phyloP scores from a whole-genome alignment of 2,113 vertebrate species.

The Argyrosomus japonicus region DNA sequence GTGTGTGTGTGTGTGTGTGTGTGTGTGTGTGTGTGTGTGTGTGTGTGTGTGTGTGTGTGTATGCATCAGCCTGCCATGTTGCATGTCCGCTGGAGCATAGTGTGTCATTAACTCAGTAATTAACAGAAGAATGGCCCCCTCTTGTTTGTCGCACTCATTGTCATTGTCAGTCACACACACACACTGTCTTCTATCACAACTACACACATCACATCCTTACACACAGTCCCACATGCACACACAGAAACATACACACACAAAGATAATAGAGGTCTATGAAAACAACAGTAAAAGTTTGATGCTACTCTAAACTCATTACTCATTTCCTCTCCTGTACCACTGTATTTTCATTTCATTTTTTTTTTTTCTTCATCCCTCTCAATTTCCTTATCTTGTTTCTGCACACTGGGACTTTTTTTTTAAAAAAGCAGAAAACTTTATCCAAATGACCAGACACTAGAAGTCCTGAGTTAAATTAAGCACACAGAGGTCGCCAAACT shows the following conservation, averaged over 20 bases:
- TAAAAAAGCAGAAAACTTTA: slow-evolving; percentile 17
- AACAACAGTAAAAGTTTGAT: slow-evolving; percentile 44
- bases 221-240: not conserved
- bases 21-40: slow-evolving; percentile 33
- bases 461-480: slow-evolving; percentile 30
- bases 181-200: slow-evolving; percentile 26
- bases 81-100: slow-evolving; percentile 73
- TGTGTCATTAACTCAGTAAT: slow-evolving; percentile 82
- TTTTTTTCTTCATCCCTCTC: not conserved
- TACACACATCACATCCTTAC: slow-evolving; percentile 4
- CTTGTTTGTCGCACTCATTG: slow-evolving; percentile 52
- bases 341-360: not conserved
- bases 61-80: slow-evolving; percentile 65
- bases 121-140: slow-evolving; percentile 76
- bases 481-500: slow-evolving; percentile 23
- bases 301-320: slow-evolving; percentile 3
- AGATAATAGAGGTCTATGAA: slow-evolving; percentile 21
- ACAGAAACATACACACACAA: not conserved
- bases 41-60: slow-evolving; percentile 28
- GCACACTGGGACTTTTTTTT: not conserved
- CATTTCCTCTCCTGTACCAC: slow-evolving; percentile 35
- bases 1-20: slow-evolving; percentile 29
- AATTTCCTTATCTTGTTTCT: slow-evolving; percentile 30
- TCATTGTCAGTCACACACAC: slow-evolving; percentile 58
- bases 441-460: slow-evolving; percentile 1